phyloP scores from a whole-genome alignment of 2,113 vertebrate genomes.

The Rhinogobius similis region DNA sequence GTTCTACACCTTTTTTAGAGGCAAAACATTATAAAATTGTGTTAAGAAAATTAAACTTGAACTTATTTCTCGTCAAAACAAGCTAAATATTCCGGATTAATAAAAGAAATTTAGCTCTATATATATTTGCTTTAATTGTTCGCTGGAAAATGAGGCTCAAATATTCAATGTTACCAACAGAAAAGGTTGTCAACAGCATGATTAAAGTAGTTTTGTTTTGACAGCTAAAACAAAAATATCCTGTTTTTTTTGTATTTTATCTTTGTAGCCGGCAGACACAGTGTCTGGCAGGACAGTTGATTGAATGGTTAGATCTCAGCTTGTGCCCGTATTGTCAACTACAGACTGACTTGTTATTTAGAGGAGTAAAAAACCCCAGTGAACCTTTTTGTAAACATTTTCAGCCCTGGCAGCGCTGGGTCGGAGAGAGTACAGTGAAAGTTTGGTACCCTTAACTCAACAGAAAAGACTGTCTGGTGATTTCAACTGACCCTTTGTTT shows the following conservation, averaged over 20 bases:
- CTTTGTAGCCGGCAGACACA: constrained; percentile 4
- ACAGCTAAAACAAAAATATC: constrained; percentile 30
- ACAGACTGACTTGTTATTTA: constrained; percentile 6
- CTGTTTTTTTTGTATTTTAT: constrained; percentile 9
- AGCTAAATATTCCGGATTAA: too few species aligned
- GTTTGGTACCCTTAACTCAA: neutral
- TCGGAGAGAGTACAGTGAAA: neutral
- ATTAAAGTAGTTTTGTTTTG: constrained; percentile 52
- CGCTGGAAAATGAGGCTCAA: constrained; percentile 4
- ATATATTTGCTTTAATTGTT: neutral
- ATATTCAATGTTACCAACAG: constrained; percentile 9
- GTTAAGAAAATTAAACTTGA: too few species aligned
- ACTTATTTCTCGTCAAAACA: too few species aligned
- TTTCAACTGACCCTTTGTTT: neutral
- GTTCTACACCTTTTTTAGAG: too few species aligned
- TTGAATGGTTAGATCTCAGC: constrained; percentile 28
- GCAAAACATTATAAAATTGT: too few species aligned
- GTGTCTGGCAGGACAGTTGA: constrained; percentile 32
- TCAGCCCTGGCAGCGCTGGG: neutral
- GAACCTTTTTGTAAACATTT: neutral
- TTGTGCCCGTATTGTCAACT: neutral
- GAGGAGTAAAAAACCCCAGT: neutral
- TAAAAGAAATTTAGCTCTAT: neutral
- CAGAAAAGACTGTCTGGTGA: neutral
- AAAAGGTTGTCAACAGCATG: constrained; percentile 33